phyloP scores from a whole-genome alignment of 53 echinoderm and acorn worm genomes.

The Arbacia lixula region DNA sequence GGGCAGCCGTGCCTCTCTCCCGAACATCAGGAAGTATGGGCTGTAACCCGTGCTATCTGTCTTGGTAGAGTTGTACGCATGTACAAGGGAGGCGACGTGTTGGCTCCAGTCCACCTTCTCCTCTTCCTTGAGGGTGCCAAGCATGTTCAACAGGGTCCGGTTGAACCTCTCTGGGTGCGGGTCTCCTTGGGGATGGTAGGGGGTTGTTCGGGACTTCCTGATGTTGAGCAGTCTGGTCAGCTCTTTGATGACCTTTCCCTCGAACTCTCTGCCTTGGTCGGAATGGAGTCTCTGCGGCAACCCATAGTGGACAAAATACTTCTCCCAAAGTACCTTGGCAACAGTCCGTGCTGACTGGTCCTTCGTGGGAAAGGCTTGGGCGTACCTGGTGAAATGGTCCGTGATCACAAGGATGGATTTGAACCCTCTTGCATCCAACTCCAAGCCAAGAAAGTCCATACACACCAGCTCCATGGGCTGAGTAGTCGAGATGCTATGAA shows the following conservation, averaged over 20 bases:
- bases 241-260: constrained; percentile 55
- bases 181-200: constrained; percentile 40
- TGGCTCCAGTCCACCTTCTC: constrained; percentile 22
- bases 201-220: constrained; percentile 36
- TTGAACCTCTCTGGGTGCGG: constrained; percentile 21
- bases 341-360: constrained; percentile 74
- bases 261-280: constrained; percentile 67
- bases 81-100: neutral
- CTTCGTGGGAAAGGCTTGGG: constrained; percentile 68
- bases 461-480: constrained; percentile 58
- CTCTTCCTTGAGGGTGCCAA: constrained; percentile 10
- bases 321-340: constrained; percentile 70
- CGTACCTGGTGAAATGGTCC: constrained; percentile 72
- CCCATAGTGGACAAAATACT: constrained; percentile 68
- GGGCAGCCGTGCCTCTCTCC: constrained; percentile 55
- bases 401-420: constrained; percentile 66
- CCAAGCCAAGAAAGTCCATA: constrained; percentile 75
- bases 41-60: neutral
- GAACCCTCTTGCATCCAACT: constrained; percentile 38
- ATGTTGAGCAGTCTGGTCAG: constrained; percentile 34
- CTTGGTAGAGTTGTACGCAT: constrained; percentile 11
- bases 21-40: constrained; percentile 17
- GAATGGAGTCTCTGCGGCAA: constrained; percentile 66
- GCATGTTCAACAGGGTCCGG: constrained; percentile 8
- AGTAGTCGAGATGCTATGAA: constrained; percentile 60